Evolutionary conservation across 2,888 invertebrate genomes (phyloP).

Genomic region (Pristionchus maxplancki): DNA sequence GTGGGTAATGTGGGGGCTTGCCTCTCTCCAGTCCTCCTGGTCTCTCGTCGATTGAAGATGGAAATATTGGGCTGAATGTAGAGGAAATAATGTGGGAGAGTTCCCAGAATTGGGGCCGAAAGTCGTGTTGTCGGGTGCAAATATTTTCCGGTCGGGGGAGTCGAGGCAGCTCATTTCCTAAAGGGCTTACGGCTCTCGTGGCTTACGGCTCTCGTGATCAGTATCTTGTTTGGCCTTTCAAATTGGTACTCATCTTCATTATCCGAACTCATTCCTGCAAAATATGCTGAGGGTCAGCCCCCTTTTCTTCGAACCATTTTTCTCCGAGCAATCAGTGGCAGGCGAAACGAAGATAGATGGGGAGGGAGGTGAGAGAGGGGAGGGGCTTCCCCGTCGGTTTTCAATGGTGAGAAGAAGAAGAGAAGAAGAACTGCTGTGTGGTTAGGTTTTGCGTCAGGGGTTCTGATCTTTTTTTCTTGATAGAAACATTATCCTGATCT

Average conservation of each 20-base stretch:
- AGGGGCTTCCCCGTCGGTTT: conserved; percentile 24
- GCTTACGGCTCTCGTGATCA: too few relatives aligned
- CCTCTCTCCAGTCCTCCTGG: too few relatives aligned
- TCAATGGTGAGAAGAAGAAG: conserved; percentile 28
- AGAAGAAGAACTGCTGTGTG: conserved; percentile 1
- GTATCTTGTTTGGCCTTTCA: too few relatives aligned
- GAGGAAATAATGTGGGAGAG: neutral
- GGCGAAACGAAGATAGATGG: neutral
- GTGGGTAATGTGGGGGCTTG: too few relatives aligned
- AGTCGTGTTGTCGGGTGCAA: neutral
- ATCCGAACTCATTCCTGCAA: too few relatives aligned
- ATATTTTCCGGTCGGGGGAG: conserved; percentile 9
- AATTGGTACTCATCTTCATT: too few relatives aligned
- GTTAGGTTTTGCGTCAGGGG: neutral
- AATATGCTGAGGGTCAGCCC: too few relatives aligned
- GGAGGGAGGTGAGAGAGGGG: conserved; percentile 22
- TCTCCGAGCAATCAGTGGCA: neutral
- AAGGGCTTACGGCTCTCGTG: neutral
- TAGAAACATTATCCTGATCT: neutral
- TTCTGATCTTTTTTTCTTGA: neutral
- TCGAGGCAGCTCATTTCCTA: neutral
- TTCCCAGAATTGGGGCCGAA: neutral
- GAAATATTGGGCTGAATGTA: neutral
- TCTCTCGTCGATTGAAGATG: too few relatives aligned
- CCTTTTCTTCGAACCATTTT: too few relatives aligned